These are phyloP conservation scores for Microtus obscurus DNA, from an alignment of 2,797 vertebrate species.

Conservation along the genomic window DNA sequence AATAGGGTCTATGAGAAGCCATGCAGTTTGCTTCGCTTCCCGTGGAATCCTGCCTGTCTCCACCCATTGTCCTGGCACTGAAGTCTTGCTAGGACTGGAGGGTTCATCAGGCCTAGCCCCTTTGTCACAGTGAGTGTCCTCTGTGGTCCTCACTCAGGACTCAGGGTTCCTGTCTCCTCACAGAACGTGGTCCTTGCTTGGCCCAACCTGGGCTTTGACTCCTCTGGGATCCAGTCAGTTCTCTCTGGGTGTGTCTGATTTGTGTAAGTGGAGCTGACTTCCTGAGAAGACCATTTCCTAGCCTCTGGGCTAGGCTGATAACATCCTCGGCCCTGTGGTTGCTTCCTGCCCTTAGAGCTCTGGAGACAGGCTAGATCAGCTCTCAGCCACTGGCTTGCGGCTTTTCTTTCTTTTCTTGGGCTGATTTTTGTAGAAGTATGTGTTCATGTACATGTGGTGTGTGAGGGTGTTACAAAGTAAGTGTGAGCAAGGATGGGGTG, in stretches of 20 bases:
- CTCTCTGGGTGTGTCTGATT: not conserved
- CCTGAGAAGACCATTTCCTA: constrained; percentile 7
- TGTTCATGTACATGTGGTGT: no score
- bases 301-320: constrained; percentile 66
- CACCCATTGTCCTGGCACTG: not conserved
- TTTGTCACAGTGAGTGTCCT: not conserved
- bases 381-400: not conserved
- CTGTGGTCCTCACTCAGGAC: not conserved
- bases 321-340: not conserved
- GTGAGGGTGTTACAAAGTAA: not conserved
- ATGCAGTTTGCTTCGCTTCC: accelerated
- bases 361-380: constrained; percentile 20
- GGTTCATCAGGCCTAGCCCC: not conserved
- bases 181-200: not conserved
- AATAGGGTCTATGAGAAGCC: not conserved
- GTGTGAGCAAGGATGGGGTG: not conserved
- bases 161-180: not conserved
- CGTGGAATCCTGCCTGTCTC: not conserved
- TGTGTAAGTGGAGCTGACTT: constrained; percentile 46
- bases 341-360: constrained; percentile 67
- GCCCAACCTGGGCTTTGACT: not conserved
- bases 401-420: not conserved
- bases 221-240: not conserved
- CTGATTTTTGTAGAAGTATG: not conserved
- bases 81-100: not conserved